phyloP scores from a whole-genome alignment of 2,113 vertebrate genomes.

The Macaca mulatta region DNA sequence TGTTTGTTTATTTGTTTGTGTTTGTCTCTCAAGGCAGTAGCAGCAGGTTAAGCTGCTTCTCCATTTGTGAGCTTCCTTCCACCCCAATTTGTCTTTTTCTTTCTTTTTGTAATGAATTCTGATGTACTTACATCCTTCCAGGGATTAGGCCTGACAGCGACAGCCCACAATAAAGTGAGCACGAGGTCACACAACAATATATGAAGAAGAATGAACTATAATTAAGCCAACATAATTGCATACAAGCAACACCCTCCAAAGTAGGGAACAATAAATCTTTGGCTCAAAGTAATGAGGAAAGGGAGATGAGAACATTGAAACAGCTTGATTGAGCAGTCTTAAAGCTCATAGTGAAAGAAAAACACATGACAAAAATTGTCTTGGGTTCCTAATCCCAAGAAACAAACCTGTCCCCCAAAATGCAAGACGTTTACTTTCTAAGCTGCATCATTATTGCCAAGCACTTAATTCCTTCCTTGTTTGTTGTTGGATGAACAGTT shows the following conservation, averaged over 20 bases:
- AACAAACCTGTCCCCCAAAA: neutral
- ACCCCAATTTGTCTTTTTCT: neutral
- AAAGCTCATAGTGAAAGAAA: conserved; percentile 27
- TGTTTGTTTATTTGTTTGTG: conserved; percentile 12
- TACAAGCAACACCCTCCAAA: conserved; percentile 53
- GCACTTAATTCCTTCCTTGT: neutral
- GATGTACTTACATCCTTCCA: conserved; percentile 58
- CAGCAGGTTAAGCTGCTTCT: neutral
- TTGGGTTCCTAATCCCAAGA: neutral
- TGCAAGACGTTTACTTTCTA: neutral
- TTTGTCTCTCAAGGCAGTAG: neutral
- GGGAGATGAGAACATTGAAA: neutral
- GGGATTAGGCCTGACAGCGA: conserved; percentile 44
- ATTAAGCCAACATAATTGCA: conserved; percentile 69
- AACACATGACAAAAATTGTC: neutral
- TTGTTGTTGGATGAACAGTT: neutral
- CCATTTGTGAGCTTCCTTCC: neutral
- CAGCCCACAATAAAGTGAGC: conserved; percentile 46
- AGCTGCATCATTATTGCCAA: neutral
- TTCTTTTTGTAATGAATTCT: conserved; percentile 65
- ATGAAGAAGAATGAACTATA: conserved; percentile 62
- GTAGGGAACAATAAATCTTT: conserved; percentile 56
- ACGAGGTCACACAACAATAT: conserved; percentile 57
- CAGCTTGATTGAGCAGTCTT: neutral
- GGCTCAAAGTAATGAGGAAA: conserved; percentile 41